These are phyloP conservation scores for Theonella swinhoei DNA, from an alignment of 37 sponge, comb jelly and placozoan species.

Conservation along the genomic window DNA sequence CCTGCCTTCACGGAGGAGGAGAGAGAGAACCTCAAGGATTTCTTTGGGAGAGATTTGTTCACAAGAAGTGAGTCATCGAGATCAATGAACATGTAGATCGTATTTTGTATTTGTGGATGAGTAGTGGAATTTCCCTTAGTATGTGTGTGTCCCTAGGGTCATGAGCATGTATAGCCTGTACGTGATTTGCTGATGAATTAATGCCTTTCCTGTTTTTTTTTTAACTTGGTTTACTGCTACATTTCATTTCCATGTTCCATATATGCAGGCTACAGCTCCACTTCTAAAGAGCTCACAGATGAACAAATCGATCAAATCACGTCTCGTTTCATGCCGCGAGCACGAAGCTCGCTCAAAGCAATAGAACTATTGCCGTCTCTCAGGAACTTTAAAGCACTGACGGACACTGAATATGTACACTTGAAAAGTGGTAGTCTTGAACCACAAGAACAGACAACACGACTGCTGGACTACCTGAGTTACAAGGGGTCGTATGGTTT, in stretches of 20 bases:
- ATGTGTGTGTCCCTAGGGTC: too few relatives aligned
- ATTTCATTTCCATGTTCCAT: background rate
- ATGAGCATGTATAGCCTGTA: too few relatives aligned
- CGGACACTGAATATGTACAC: background rate
- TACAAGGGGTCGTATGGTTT: constrained; percentile 17
- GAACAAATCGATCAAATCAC: background rate
- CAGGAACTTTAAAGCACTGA: background rate
- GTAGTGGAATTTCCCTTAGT: too few relatives aligned
- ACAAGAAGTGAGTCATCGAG: background rate
- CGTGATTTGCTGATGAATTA: too few relatives aligned
- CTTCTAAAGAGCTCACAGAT: background rate
- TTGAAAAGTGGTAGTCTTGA: background rate
- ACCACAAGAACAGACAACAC: background rate
- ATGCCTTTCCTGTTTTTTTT: too few relatives aligned
- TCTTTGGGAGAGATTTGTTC: background rate
- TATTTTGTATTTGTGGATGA: background rate
- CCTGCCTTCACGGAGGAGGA: background rate
- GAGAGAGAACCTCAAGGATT: background rate
- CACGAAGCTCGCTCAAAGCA: background rate
- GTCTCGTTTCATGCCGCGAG: background rate
- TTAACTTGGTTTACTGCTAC: too few relatives aligned
- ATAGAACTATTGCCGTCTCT: constrained; percentile 7
- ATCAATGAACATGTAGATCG: background rate
- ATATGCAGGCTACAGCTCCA: background rate
- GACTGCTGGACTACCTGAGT: constrained; percentile 22